Evolutionary conservation across 2,113 vertebrate species (phyloP).

Genomic region (Trogon melanurus): DNA sequence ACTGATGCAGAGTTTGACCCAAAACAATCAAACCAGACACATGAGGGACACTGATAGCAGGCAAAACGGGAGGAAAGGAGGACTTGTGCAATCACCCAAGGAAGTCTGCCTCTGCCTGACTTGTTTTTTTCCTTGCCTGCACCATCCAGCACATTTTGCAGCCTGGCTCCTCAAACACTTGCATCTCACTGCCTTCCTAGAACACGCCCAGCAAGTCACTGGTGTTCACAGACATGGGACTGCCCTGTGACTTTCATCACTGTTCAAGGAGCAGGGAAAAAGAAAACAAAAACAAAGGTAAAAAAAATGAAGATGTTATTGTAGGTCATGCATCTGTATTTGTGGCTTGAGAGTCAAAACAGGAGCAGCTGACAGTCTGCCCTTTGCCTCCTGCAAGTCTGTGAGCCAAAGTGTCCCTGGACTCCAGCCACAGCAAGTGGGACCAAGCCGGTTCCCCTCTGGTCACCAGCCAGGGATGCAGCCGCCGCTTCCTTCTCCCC

Average conservation of each 20-base stretch:
- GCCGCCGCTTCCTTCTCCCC: background rate
- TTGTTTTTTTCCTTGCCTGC: background rate
- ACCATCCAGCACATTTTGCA: background rate
- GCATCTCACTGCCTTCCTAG: background rate
- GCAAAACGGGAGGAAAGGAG: background rate
- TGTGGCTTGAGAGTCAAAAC: background rate
- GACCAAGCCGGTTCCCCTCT: background rate
- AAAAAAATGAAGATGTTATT: background rate
- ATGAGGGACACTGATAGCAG: background rate
- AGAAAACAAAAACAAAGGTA: no score
- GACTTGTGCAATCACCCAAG: background rate
- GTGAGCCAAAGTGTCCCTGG: background rate
- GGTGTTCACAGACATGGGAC: background rate
- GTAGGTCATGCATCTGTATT: background rate
- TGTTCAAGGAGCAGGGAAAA: background rate
- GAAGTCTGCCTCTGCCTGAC: background rate
- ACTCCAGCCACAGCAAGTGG: background rate
- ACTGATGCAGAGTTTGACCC: background rate
- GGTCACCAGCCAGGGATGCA: background rate
- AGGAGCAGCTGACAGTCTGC: conserved; percentile 23
- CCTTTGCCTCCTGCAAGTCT: background rate
- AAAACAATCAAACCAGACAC: background rate
- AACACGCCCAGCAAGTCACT: background rate
- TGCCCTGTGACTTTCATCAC: background rate
- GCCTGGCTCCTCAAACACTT: background rate